Base-by-base conservation (phyloP, 1,140 invertebrate species). In the Nephila pilipes region DNA sequence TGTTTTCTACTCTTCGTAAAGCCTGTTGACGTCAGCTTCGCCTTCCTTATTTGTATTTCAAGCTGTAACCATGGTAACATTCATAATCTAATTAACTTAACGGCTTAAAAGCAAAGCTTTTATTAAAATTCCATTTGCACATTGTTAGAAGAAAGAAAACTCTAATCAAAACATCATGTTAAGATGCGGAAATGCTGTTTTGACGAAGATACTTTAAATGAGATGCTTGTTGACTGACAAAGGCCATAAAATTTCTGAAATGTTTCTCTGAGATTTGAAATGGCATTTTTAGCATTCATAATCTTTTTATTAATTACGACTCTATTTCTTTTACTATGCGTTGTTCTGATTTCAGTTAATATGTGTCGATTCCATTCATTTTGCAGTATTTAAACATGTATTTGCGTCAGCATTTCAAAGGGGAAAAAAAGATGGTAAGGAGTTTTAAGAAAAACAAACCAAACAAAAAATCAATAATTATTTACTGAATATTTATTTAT, bases 71-170 rank as follows among this genome's bases (percentile, higher is more conserved):
- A 75, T 75, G 29, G 69, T 36, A 32, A 75, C 69, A 32, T 5
- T 75, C 69, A 32, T 75, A 75, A 75, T 75, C 69, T 75, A 75
- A 75, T 75, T 75, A 75, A 75, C 69, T 32, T 36, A 75, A 36
- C 69, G 29, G 69, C 25, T 36, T 75, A 75, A 75, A 75, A 75
- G 69, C 25, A 75, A 20, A 75, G 69, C 69, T 36, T 75, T 75
- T 75, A 75, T 75, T 75, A 75, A 75, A 75, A 75, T 75, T 75
- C 69, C 29, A 75, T 75, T 75, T 75, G 69, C 69, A 29, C 29
- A 16, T 32, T 32, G 29, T 75, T 75, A 18, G 32, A 36, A 32
- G 69, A 29, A 75, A 20, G 32, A 75, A 29, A 75, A 75, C 18
- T 32, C 69, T 36, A 32, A 75, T 75, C 25, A 75, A 75, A 75